These are phyloP conservation scores for Calonectris borealis DNA, from an alignment of 2,113 vertebrate species.

Conservation along the genomic window DNA sequence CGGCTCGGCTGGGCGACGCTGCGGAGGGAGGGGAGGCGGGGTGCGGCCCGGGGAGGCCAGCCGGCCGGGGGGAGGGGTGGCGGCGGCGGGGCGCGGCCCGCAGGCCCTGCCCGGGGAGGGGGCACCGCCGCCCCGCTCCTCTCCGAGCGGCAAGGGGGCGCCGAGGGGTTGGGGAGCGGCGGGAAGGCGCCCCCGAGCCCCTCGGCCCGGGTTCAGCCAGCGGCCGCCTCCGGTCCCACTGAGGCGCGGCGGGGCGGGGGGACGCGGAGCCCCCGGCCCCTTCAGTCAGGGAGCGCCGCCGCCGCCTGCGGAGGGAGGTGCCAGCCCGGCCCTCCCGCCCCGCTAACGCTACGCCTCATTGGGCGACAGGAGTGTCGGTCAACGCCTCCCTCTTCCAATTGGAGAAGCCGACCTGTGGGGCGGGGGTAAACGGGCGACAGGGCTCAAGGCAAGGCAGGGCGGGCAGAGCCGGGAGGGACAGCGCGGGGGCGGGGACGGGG, in stretches of 20 bases:
- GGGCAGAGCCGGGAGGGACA: neutral
- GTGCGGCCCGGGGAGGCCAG: neutral
- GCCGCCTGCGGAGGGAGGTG: neutral
- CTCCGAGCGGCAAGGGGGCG: too few species aligned
- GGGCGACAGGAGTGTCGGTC: neutral
- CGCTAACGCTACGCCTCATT: neutral
- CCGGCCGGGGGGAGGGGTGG: neutral
- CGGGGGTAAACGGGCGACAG: neutral
- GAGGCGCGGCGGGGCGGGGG: too few species aligned
- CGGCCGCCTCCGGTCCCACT: too few species aligned
- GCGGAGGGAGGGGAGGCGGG: neutral
- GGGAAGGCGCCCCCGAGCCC: too few species aligned
- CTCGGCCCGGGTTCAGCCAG: too few species aligned
- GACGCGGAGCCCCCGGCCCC: too few species aligned
- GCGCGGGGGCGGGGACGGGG: neutral
- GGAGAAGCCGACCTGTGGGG: rapidly evolving
- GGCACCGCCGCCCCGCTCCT: too few species aligned
- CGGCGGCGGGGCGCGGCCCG: too few species aligned
- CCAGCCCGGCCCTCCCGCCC: neutral
- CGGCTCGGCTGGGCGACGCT: neutral
- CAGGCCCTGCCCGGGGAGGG: too few species aligned
- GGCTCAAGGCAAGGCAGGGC: neutral
- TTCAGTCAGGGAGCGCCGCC: too few species aligned
- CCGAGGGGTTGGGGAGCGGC: too few species aligned
- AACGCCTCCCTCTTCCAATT: rapidly evolving